Evolutionary conservation across 2,797 vertebrate genomes (phyloP).

Genomic region (Sebastes steindachneri): DNA sequence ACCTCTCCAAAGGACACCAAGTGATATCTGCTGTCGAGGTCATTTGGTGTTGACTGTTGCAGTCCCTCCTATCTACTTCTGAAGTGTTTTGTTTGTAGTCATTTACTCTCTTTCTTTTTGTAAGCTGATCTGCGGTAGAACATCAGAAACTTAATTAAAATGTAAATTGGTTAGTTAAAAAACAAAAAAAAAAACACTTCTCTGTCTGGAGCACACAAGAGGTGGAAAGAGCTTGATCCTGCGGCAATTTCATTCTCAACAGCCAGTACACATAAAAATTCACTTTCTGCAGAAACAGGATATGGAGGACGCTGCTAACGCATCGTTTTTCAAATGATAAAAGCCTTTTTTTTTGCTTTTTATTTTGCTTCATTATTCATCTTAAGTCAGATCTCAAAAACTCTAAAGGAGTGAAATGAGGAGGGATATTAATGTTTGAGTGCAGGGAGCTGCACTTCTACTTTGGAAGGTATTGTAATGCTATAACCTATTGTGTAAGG

Average conservation of each 20-base stretch:
- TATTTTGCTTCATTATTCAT: conserved; percentile 50
- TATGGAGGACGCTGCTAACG: background rate
- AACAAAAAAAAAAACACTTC: conserved; percentile 4
- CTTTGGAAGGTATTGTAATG: conserved; percentile 15
- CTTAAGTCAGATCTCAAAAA: conserved; percentile 11
- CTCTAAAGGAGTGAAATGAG: conserved; percentile 10
- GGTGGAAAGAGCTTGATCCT: conserved; percentile 9
- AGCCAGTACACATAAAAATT: conserved; percentile 19
- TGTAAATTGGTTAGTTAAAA: conserved; percentile 61
- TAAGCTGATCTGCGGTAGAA: conserved; percentile 34
- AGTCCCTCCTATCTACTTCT: conserved; percentile 3
- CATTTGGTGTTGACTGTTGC: conserved; percentile 7
- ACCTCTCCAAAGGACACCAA: conserved; percentile 7
- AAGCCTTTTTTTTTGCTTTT: conserved; percentile 15
- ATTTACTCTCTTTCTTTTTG: conserved; percentile 1
- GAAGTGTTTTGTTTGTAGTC: conserved; percentile 44
- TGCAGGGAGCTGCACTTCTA: background rate
- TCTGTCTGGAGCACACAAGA: conserved; percentile 12
- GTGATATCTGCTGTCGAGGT: conserved; percentile 8
- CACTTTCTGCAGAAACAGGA: conserved; percentile 8
- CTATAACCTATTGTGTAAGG: conserved; percentile 9
- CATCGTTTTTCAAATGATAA: conserved; percentile 31
- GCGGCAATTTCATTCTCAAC: conserved; percentile 14
- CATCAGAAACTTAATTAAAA: conserved; percentile 59
- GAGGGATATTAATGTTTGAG: conserved; percentile 32